phyloP scores from a whole-genome alignment of 2,113 vertebrate genomes.

The Sitta europaea region DNA sequence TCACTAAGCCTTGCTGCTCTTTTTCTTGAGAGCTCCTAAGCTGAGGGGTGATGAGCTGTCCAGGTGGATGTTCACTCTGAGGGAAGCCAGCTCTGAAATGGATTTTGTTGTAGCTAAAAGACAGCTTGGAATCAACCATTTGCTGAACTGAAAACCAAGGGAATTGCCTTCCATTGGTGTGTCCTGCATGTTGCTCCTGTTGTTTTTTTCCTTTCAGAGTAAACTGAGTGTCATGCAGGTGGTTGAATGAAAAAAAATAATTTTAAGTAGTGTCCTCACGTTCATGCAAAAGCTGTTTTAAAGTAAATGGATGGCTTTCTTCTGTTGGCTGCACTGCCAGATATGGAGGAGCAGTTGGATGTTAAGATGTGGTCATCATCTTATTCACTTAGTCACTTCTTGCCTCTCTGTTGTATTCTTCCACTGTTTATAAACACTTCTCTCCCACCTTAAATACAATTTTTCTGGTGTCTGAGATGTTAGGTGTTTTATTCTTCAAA shows the following conservation, averaged over 20 bases:
- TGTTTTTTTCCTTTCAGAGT: background rate
- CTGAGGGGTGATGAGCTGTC: background rate
- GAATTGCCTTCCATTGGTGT: background rate
- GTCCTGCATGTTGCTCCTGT: rapidly evolving
- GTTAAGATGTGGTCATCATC: background rate
- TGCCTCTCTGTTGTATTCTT: background rate
- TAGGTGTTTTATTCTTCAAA: background rate
- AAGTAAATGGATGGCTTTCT: background rate
- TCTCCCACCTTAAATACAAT: background rate
- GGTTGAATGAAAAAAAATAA: background rate
- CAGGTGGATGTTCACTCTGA: background rate
- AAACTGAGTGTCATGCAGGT: background rate
- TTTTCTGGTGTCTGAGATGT: background rate
- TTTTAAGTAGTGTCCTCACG: background rate
- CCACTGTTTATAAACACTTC: background rate
- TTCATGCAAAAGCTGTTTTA: background rate
- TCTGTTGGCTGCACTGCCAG: background rate
- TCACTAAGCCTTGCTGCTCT: background rate
- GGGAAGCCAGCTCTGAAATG: background rate
- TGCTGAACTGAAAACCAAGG: background rate
- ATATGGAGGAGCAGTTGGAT: background rate
- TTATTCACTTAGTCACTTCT: background rate
- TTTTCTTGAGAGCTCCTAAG: background rate
- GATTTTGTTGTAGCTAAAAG: background rate
- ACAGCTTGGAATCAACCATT: background rate